These are phyloP conservation scores for Aethina tumida DNA, from an alignment of 1,140 invertebrate species.

Conservation along the genomic window DNA sequence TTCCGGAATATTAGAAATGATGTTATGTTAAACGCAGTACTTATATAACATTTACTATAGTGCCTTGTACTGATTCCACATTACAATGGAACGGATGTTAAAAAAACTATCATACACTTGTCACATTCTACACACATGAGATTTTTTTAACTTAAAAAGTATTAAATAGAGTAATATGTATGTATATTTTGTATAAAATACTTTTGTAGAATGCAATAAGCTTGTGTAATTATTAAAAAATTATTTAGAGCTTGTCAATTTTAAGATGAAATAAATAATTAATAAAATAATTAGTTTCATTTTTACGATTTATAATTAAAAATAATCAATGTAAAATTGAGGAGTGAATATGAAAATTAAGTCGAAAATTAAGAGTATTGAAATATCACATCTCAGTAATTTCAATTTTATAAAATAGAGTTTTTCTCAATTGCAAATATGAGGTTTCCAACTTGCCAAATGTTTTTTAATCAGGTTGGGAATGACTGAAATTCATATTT, in stretches of 20 bases:
- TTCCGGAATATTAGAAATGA: constrained; percentile 1
- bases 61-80: constrained; percentile 17
- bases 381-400: too few relatives aligned
- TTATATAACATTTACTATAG: constrained; percentile 20
- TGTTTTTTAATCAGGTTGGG: too few relatives aligned
- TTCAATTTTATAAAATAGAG: too few relatives aligned
- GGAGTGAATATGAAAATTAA: too few relatives aligned
- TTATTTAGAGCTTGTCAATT: constrained; percentile 23
- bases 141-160: constrained; percentile 17
- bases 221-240: constrained; percentile 25
- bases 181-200: constrained; percentile 29
- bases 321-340: too few relatives aligned
- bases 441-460: too few relatives aligned
- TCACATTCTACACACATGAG: too few relatives aligned
- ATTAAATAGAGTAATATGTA: constrained; percentile 25
- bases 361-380: too few relatives aligned
- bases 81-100: constrained; percentile 1
- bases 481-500: too few relatives aligned
- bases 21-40: constrained; percentile 17
- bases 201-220: constrained; percentile 14
- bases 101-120: too few relatives aligned
- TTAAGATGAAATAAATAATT: constrained; percentile 20
- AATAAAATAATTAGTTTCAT: constrained; percentile 1
- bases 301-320: too few relatives aligned
- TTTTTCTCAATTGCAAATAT: too few relatives aligned